These are phyloP conservation scores for Athripsodes cinereus DNA, from an alignment of 2,888 invertebrate genomes.

Conservation along the genomic window DNA sequence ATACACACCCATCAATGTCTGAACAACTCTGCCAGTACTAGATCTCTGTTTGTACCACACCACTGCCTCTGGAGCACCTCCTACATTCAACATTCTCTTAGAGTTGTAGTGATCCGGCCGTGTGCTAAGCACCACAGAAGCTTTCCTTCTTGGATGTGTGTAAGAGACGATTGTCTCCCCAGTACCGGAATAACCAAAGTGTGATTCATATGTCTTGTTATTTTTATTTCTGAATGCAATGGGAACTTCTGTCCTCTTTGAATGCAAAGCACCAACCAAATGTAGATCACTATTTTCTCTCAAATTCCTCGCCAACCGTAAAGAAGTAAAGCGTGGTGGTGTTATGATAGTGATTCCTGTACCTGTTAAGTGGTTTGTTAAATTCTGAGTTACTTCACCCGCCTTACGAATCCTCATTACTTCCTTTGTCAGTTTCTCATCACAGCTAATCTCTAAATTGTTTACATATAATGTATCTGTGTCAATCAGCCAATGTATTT, in stretches of 20 bases:
- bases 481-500: conserved; percentile 41
- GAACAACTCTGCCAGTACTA: conserved; percentile 40
- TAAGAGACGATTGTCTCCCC: conserved; percentile 38
- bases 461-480: conserved; percentile 42
- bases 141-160: conserved; percentile 36
- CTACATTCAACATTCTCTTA: conserved; percentile 33
- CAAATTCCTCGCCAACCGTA: conserved; percentile 34
- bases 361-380: conserved; percentile 40
- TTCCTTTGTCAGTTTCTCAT: conserved; percentile 31
- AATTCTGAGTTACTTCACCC: conserved; percentile 37
- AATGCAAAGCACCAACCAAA: conserved; percentile 37
- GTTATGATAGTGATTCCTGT: conserved; percentile 38
- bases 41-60: conserved; percentile 39
- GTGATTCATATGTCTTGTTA: conserved; percentile 35
- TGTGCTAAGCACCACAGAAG: conserved; percentile 39
- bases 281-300: conserved; percentile 36
- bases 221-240: conserved; percentile 38
- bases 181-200: conserved; percentile 39
- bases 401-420: conserved; percentile 27
- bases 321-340: conserved; percentile 42
- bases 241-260: conserved; percentile 38
- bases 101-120: conserved; percentile 39
- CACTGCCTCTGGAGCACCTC: conserved; percentile 34
- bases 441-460: conserved; percentile 43
- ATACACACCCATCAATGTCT: conserved; percentile 45